Percentiles rank a stretch among this genome's conserved stretches.
Evolutionary conservation across 2,113 vertebrate species (phyloP).

Genomic region (Takifugu bimaculatus): DNA sequence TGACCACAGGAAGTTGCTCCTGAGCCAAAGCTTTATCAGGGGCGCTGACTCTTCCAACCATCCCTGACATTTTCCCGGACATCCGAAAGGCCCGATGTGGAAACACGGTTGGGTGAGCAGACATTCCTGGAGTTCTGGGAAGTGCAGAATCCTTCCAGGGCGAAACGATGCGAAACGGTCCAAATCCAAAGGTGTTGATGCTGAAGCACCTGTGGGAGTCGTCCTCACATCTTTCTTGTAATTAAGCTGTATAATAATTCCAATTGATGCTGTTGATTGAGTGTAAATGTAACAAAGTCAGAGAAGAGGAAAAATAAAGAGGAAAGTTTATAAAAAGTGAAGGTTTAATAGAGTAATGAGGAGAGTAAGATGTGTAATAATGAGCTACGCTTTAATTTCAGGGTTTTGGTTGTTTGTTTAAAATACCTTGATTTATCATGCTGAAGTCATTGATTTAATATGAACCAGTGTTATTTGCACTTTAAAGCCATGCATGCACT

Average conservation of each 20-base stretch:
- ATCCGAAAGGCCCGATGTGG: no score
- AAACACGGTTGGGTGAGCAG: no score
- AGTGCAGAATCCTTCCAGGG: not conserved
- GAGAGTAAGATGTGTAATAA: not conserved
- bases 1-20: slow-evolving; percentile 5
- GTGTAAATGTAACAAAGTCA: not conserved
- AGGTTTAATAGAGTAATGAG: no score
- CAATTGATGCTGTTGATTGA: not conserved
- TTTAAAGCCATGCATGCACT: slow-evolving; percentile 49
- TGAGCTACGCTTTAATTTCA: not conserved
- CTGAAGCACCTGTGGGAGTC: no score
- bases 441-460: slow-evolving; percentile 19
- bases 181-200: slow-evolving; percentile 1
- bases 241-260: not conserved
- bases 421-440: not conserved
- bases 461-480: slow-evolving; percentile 51
- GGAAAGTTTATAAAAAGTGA: no score
- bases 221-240: no score
- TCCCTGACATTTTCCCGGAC: no score
- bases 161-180: slow-evolving; percentile 20
- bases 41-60: no score
- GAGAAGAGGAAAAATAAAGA: no score
- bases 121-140: not conserved
- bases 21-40: no score
- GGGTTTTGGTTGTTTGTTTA: slow-evolving; percentile 11